Evolutionary conservation across 2,888 invertebrate genomes (phyloP), one percentile per base, ranked within the genome.

Genomic region (Sceliomorpha sp.): DNA sequence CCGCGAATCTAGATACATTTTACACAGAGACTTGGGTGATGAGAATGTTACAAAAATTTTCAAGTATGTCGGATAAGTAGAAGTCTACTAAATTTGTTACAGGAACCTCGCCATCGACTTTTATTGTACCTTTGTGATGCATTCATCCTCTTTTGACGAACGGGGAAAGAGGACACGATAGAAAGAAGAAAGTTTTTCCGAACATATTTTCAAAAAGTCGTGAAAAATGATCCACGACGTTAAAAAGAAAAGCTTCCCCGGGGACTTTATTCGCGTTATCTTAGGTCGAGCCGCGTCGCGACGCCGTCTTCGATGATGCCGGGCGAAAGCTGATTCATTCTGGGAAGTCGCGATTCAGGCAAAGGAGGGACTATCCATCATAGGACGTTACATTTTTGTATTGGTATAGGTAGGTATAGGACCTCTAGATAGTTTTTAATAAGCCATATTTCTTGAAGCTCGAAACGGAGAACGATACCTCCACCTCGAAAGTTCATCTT

Each of bases 311-410:
- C 12, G 32, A 32, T 32, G 32, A 32, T 10, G 12, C 32, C 9
- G 10, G 26, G 50, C n/a, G 3, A 29, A 39, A 51, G 31, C 50
- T 51, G 50, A 51, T 51, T 51, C 50, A 51, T 12, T 37, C 27
- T 34, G 42, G 17, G 14, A 32, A 53, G 40, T 32, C 32, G 17
- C 24, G 34, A 53, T 32, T 42, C 53, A 53, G 27, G 12, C 17
- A 8, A 26, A 53, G 26, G 13, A 12, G 45, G 39, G 27, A 39
- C 47, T 6, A 62, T 53, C 27, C 32, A 62, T 62, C 62, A 53
- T 53, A 44, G 15, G 37, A 20, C 9, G 53, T 17, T 17, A 37
- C 17, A n/a, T 17, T 37, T 9, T 17, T 2, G 15, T 17, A 42
- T 27, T 42, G 42, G 27, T 42, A 27, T 27, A n/a, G 1, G 17